Evolutionary conservation across 2,888 invertebrate species (phyloP), one percentile per base, ranked within the genome.

Genomic region (Elysia crispata): DNA sequence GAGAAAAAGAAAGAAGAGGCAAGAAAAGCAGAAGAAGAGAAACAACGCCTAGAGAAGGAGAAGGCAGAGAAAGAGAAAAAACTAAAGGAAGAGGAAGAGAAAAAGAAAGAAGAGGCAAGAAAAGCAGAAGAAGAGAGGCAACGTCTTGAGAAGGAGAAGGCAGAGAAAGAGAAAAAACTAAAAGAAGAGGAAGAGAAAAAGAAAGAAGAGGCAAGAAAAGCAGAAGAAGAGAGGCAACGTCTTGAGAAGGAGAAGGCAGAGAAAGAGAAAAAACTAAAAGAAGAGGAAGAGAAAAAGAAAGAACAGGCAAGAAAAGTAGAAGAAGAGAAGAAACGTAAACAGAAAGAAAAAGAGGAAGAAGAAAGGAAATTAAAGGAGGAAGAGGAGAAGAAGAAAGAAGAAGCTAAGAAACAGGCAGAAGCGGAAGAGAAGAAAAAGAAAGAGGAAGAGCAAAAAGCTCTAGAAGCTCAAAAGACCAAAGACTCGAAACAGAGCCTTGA

Each of bases 201-300:
- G n/a, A n/a, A 54, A 31, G 23, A 66, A 41, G 70, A 78, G 50
- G 79, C 41, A 18, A 50, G n/a, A 60, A 54, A 62, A 79, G 31
- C 33, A 60, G 18, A 41, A 57, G 64, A 77, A 81, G 72, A 31
- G 18, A 31, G 28, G 57, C 60, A 60, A 25, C 70, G 13, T 0
- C 1, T 23, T 1, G 23, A 28, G 1, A 41, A 57, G 74, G 67
- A 62, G 30, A 50, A 66, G 25, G 72, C 33, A 11, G 70, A 25
- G 41, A 13, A 50, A 23, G 18, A 60, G 31, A 30, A 54, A 11
- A 28, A 70, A 33, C 60, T 49, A 76, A 49, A 67, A 28, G 66
- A 57, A 57, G 70, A 50, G 13, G 60, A n/a, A n/a, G n/a, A n/a
- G 20, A 28, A 70, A 33, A 70, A 60, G 72, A 49, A 67, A 28